These are phyloP conservation scores for Hemiprocne comata DNA, from an alignment of 2,113 vertebrate species.

Conservation along the genomic window DNA sequence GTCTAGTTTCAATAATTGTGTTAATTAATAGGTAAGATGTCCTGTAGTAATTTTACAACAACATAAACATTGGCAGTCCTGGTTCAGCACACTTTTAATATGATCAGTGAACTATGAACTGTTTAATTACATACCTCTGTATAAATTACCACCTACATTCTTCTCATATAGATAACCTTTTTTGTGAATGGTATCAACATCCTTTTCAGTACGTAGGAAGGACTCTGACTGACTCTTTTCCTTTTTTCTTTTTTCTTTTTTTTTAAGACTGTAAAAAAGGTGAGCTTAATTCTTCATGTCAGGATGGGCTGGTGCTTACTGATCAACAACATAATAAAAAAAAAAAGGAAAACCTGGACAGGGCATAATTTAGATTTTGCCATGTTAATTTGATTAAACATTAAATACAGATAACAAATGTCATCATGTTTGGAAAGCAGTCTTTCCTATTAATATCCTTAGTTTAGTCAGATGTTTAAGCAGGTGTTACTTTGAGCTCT, in stretches of 20 bases:
- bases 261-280: not conserved
- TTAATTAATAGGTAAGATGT: constrained; percentile 16
- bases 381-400: not conserved
- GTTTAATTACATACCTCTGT: not conserved
- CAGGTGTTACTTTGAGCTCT: not conserved
- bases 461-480: not conserved
- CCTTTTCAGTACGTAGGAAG: not conserved
- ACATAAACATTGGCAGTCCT: not conserved
- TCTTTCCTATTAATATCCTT: not conserved
- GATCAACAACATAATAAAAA: constrained; percentile 40
- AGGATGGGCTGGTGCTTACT: not conserved
- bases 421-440: not conserved
- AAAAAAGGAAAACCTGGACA: not conserved
- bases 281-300: not conserved
- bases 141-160: not conserved
- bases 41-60: not conserved
- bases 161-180: not conserved
- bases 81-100: not conserved
- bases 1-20: not conserved
- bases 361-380: not conserved
- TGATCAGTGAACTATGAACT: not conserved
- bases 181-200: not conserved
- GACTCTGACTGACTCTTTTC: not conserved
- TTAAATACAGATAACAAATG: not conserved
- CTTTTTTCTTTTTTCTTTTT: not conserved